These are phyloP conservation scores for Saiga tatarica DNA, from an alignment of 2,113 vertebrate genomes.

Conservation along the genomic window DNA sequence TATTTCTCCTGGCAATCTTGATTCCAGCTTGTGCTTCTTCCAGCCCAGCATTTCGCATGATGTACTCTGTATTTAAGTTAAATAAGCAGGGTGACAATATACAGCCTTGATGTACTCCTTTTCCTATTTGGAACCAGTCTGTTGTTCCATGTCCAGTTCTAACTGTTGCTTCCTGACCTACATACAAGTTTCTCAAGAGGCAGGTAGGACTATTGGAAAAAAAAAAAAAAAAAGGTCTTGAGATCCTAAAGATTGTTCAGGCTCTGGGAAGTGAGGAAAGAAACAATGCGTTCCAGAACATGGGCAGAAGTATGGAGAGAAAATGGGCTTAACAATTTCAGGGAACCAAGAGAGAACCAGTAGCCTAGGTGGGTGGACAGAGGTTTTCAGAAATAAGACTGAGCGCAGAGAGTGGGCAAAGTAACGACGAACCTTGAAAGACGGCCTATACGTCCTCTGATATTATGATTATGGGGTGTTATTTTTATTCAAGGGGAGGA, in stretches of 20 bases:
- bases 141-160: too few relatives aligned
- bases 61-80: too few relatives aligned
- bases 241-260: neutral
- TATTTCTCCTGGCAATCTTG: too few relatives aligned
- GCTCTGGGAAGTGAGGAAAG: neutral
- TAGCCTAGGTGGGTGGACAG: neutral
- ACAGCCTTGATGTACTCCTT: too few relatives aligned
- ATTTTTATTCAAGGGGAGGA: constrained; percentile 46
- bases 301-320: neutral
- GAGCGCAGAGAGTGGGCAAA: neutral
- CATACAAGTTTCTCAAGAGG: too few relatives aligned
- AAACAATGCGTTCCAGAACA: neutral
- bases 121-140: too few relatives aligned
- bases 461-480: neutral
- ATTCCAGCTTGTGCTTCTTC: too few relatives aligned
- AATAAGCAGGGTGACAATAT: too few relatives aligned
- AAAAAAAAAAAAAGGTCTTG: neutral
- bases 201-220: too few relatives aligned
- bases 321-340: neutral
- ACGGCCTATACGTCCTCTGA: neutral
- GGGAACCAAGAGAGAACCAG: too few relatives aligned
- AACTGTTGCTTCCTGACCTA: too few relatives aligned
- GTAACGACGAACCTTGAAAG: neutral
- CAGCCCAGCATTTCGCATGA: too few relatives aligned
- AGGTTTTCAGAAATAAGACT: neutral